phyloP scores from a whole-genome alignment of 2,797 vertebrate genomes.

The Coranthus polyacanthus region DNA sequence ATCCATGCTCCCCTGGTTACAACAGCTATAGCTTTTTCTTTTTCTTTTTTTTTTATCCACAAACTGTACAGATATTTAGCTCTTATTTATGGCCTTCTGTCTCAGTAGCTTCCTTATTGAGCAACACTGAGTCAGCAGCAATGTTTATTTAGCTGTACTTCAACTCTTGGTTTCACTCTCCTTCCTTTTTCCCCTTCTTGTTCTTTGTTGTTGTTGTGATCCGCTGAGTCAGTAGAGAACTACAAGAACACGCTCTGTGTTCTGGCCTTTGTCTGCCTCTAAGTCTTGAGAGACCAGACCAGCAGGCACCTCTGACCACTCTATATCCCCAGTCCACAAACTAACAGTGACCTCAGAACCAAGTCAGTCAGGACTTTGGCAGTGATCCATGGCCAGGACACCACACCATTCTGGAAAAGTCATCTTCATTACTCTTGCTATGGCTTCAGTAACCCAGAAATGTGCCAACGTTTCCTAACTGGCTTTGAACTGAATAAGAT shows the following conservation, averaged over 20 bases:
- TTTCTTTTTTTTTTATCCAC: too few relatives aligned
- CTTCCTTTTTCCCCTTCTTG: background rate
- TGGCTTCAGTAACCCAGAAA: background rate
- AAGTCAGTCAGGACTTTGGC: conserved; percentile 14
- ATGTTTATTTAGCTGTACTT: conserved; percentile 14
- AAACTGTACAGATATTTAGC: too few relatives aligned
- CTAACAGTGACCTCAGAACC: conserved; percentile 36
- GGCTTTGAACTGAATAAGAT: background rate
- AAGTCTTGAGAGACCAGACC: conserved; percentile 27
- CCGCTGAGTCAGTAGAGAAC: conserved; percentile 40
- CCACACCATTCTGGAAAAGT: background rate
- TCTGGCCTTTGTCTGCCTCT: conserved; percentile 42
- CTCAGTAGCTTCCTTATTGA: background rate
- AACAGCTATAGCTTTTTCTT: background rate
- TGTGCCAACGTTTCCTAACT: background rate
- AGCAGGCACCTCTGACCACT: conserved; percentile 50
- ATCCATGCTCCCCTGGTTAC: background rate
- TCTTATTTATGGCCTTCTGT: background rate
- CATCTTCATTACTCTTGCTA: background rate
- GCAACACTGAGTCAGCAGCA: conserved; percentile 25
- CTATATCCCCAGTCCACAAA: conserved; percentile 10
- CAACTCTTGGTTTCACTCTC: background rate
- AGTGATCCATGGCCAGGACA: conserved; percentile 12
- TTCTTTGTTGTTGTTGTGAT: conserved; percentile 31
- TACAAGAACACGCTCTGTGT: conserved; percentile 31